Evolutionary conservation across 2,113 vertebrate species (phyloP), one percentile per base, ranked within the genome.

Genomic region (Tenrec ecaudatus): DNA sequence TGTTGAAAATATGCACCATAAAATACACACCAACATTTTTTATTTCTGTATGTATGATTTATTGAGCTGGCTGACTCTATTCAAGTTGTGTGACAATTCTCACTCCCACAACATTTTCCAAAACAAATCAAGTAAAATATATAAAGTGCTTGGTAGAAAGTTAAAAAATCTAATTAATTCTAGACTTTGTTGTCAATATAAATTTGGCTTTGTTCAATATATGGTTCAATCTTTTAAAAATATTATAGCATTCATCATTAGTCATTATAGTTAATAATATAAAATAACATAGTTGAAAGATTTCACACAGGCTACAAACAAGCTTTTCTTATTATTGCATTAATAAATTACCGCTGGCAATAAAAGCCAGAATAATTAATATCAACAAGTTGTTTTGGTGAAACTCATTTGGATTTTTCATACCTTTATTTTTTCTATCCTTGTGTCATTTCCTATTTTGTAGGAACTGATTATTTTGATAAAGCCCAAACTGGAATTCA

Each of bases 381-480:
- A 84, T 92, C 22, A 86, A 68, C 87, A 95, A 97, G 95, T 89
- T 82, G 83, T 3, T 64, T 92, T 23, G 87, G 78, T 93, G 66
- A 95, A 95, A 93, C 6, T 19, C 40, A 66, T 6, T 64, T 86
- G 82, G 94, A 86, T 27, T 62, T 0, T 83, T 94, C 1, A 17
- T 66, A 91, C 3, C 71, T 97, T 89, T 91, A 96, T 95, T 94
- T 93, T 22, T 94, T 95, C 68, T 23, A 83, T 95, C 25, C 93
- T 85, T 89, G 17, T 9, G 33, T 88, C 94, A 5, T 25, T 90
- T 80, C 91, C 73, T 8, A 53, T 53, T 53, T 77, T 90, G 20
- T n/a, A 95, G 73, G 88, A 95, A 95, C 5, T 82, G 86, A 94
- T 95, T 97, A 87, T 93, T 5, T 85, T 94, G 79, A 88, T 82